phyloP scores from a whole-genome alignment of 2,888 invertebrate genomes.

The Andrena praecox region DNA sequence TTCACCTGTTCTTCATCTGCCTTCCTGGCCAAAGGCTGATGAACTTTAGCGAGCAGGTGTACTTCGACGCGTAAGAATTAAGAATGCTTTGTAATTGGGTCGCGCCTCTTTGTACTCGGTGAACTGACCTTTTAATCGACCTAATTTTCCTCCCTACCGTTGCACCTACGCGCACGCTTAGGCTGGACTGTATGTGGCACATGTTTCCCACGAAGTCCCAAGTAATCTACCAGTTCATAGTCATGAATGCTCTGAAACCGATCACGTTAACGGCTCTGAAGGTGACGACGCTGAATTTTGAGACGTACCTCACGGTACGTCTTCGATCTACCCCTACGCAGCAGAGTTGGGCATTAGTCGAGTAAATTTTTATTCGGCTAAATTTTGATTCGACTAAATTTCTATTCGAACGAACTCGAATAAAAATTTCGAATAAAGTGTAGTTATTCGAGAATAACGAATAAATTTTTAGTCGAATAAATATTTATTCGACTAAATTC shows the following conservation, averaged over 20 bases:
- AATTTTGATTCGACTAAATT: no score
- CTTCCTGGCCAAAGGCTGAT: constrained; percentile 4
- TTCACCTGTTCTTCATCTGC: constrained; percentile 12
- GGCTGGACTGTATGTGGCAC: constrained; percentile 8
- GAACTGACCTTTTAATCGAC: background rate
- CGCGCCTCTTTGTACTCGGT: background rate
- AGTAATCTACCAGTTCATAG: background rate
- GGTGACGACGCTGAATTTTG: background rate
- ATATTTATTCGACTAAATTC: no score
- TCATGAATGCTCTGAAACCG: constrained; percentile 2
- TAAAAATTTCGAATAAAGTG: no score
- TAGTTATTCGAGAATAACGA: no score
- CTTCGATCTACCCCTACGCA: background rate
- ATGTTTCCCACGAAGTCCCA: background rate
- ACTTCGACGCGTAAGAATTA: constrained; percentile 9
- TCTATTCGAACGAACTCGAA: no score
- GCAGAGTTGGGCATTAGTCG: no score
- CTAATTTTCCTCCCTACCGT: background rate
- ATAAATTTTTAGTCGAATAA: no score
- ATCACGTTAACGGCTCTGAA: constrained; percentile 4
- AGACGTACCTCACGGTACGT: constrained; percentile 8
- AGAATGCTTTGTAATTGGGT: background rate
- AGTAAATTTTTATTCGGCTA: no score
- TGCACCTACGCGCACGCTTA: background rate
- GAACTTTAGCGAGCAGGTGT: background rate